These are phyloP conservation scores for Steinernema scapterisci DNA, from an alignment of 2,888 invertebrate genomes.

Conservation along the genomic window DNA sequence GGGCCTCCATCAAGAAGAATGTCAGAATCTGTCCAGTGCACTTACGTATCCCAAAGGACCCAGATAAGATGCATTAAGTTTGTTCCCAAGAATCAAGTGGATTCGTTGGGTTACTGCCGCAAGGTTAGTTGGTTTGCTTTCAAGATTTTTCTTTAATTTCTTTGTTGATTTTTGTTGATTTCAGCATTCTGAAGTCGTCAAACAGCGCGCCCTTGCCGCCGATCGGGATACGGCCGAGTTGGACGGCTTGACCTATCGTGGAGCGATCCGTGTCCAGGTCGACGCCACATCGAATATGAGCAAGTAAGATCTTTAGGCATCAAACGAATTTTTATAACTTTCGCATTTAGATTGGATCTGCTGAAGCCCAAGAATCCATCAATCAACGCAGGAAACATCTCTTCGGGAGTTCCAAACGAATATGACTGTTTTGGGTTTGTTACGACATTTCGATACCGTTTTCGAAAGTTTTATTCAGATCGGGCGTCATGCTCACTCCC, in stretches of 20 bases:
- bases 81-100: background rate
- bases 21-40: background rate
- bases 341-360: background rate
- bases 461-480: background rate
- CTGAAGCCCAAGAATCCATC: background rate
- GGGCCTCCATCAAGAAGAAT: background rate
- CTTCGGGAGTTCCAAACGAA: background rate
- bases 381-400: background rate
- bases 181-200: slow-evolving; percentile 1
- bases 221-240: background rate
- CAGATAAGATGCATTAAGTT: background rate
- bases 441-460: background rate
- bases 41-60: background rate
- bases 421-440: background rate
- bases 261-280: slow-evolving; percentile 6
- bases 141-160: background rate
- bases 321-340: background rate
- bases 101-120: slow-evolving; percentile 8
- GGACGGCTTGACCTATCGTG: slow-evolving; percentile 6
- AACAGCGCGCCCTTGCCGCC: background rate
- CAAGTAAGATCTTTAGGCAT: background rate
- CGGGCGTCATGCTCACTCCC: slow-evolving; percentile 5
- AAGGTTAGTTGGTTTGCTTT: background rate
- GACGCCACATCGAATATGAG: slow-evolving; percentile 11
- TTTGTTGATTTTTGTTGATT: background rate